Evolutionary conservation across 2,797 vertebrate species (phyloP), one percentile per base, ranked within the genome.

Genomic region (Lindbergichthys nudifrons): DNA sequence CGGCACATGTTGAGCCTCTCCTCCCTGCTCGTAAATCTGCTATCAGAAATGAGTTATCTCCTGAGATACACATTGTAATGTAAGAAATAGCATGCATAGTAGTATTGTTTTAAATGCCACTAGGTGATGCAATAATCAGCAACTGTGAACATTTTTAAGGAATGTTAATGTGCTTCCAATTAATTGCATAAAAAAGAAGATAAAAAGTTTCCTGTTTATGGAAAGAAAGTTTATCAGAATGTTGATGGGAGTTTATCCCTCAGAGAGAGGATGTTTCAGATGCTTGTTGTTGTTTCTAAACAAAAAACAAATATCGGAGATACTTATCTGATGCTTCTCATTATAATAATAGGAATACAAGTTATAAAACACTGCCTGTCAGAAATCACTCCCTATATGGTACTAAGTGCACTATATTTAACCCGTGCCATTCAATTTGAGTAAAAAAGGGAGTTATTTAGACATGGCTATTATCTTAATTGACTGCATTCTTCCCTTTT

Each of bases 191-290:
- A 62, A 69, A 79, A 39, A 65, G 47, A 32, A 76, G 84, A 88
- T 85, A 81, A 83, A 43, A 1, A 16, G n/a, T 58, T 90, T 93
- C 91, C 92, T 94, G 90, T 93, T 94, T 93, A 80, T 84, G 70
- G 23, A 46, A 19, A 4, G 36, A 36, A 26, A 4, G 51, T 79
- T 88, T 70, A 86, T 88, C 70, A 63, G 46, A 45, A 75, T 77
- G 70, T 74, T 45, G 43, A 57, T 62, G 65, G 81, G 84, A 72
- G 73, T 81, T 69, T 36, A 73, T 92, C 70, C 71, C 39, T 86
- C 68, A 85, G 41, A 64, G 8, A 46, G 47, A 85, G 90, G 91
- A 93, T 87, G 79, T 84, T 79, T 92, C 64, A 75, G 54, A 82
- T 53, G 73, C 32, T 77, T 84, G 68, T 82, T 84, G 70, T 88